Base-by-base conservation (phyloP, 2,113 vertebrate species). In the Dinomys branickii region DNA sequence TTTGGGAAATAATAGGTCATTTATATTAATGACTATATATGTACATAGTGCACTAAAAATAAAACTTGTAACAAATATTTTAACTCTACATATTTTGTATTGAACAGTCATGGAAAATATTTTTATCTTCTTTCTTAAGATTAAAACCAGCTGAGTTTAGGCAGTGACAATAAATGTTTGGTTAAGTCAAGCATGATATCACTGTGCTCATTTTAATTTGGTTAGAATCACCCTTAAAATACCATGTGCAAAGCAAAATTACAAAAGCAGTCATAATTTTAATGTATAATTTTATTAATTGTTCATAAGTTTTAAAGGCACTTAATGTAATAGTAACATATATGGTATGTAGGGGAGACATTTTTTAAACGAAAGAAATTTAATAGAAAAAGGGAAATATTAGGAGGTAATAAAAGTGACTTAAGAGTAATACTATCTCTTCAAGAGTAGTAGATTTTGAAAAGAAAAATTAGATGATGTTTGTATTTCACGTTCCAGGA, bases 21-120 rank as follows among this genome's bases (percentile, higher is more conserved):
- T 85, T 7, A 67, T 65, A 52, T 52, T 69, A 77, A 61, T 85
- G 24, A 11, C 1, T 65, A 3, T 65, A 38, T 20, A 14, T 61
- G 7, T 35, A 7, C 11, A 50, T 44, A 67, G 22, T 69, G 6
- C 35, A n/a, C 11, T 71, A 69, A 71, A 44, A 22, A 16, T 7
- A 58, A 52, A 35, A 3, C 1, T 28, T 2, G 14, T 85, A 41
- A 63, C 3, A 90, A 87, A 63, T 20, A 81, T 19, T 86, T 91
- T 87, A 73, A 38, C 5, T 52, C 24, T 54, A 38, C 2, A 90
- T 8, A 30, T 0, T 81, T 73, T 38, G 7, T 11, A 22, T 10
- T 56, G 26, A 6, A 10, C 0, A 5, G 50, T 0, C 9, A 58
- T 1, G 11, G 4, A 26, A 9, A 80, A 47, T 10, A 2, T 58